Evolutionary conservation across 2,113 vertebrate genomes (phyloP), one percentile per base, ranked within the genome.

Genomic region (Megaceryle maxima): DNA sequence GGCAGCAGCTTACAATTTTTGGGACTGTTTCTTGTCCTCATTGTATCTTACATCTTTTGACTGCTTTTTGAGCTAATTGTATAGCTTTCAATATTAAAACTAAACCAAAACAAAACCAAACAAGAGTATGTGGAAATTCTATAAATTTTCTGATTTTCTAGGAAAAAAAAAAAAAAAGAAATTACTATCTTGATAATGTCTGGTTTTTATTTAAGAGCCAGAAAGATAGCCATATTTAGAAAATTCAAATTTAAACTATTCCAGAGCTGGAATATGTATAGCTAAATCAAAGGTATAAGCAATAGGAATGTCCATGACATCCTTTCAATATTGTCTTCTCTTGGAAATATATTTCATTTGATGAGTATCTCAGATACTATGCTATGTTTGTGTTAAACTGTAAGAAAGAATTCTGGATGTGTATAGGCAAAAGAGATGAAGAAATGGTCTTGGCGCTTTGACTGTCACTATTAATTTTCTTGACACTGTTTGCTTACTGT

Each of bases 381-480:
- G 8, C 10, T 91, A 39, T 48, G 22, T 70, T n/a, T 82, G 2
- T 3, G 1, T 69, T 74, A 62, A 29, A 79, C 26, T 64, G 5
- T 64, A 39, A 84, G 73, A 70, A 74, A 76, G 16, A 46, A 84
- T 91, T 92, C 74, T 87, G 43, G 26, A 37, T 84, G 4, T 19
- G 8, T 75, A 43, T 8, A 5, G 35, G n/a, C 39, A 89, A 83
- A 88, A 87, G 48, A 87, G 11, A 83, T 26, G 46, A 91, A 41
- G 26, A 89, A 96, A 85, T n/a, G 33, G n/a, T 78, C 67, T 87
- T 91, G 57, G n/a, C 0, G 0, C 33, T 82, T 89, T 84, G 62
- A 48, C 66, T 95, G 87, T 92, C 77, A 87, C 57, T 85, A 75
- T 91, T 92, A 91, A 82, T 96, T 94, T 91, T 96, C 62, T 66